Base-by-base conservation (phyloP, 2,888 invertebrate genomes). In the Seira sanloemensis region DNA sequence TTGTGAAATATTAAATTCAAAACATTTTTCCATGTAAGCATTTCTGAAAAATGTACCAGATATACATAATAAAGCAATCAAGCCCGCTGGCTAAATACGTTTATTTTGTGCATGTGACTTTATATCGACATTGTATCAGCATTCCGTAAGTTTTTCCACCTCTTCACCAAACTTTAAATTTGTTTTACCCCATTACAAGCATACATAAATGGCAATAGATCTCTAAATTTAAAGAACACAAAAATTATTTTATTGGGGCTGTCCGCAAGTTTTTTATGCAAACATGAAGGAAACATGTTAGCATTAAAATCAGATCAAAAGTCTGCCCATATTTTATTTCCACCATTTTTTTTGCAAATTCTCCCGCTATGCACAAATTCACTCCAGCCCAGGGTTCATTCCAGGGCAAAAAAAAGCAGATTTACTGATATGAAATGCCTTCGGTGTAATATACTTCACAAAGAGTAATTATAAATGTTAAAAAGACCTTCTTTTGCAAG, bases 331-430 rank as follows among this genome's bases (percentile, higher is more conserved):
- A 58, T 58, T 58, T 58, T 18, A 58, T 58, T 7, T 58, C 58
- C 58, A 58, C 9, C 58, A 18, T 18, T 58, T 58, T 58, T 18
- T 58, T 58, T 58, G n/a, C 9, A 12, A 18, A 2, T 12, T 4
- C 58, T 18, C 5, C 37, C 4, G 5, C 37, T 12, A 12, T 37
- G 5, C 37, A 7, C 12, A 37, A 5, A 4, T n/a, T n/a, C 58
- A 58, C 58, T 58, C n/a, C 58, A 12, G n/a, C n/a, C n/a, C 58
- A 58, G 78, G 78, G 69, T 78, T 78, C 69, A 78, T 78, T 78
- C 54, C 68, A 78, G 69, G 78, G 7, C 69, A 69, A 78, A 77
- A 77, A 77, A 77, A 77, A 5, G 37, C 18, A 16, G 25, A 26
- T 25, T 26, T n/a, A n/a, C 18, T n/a, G n/a, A 58, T 7, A 58